Percentiles rank a stretch among this genome's conserved stretches.
Evolutionary conservation across 2,888 invertebrate genomes (phyloP).

Genomic region (Ophion ventricosus): DNA sequence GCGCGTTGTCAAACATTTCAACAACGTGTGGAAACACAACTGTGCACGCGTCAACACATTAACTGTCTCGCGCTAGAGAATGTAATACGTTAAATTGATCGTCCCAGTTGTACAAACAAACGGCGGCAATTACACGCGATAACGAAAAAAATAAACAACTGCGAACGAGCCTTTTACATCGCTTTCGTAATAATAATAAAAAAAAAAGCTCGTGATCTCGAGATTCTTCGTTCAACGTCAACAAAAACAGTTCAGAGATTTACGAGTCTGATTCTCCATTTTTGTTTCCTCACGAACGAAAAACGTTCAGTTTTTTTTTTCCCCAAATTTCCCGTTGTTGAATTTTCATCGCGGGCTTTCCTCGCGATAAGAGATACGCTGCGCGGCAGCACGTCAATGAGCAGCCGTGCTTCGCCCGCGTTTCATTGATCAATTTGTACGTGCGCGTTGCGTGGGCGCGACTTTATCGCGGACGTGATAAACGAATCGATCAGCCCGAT

Average conservation of each 20-base stretch:
- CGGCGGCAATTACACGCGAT: not conserved
- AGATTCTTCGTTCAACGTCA: not conserved
- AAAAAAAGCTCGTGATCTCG: not conserved
- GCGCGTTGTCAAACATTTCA: not conserved
- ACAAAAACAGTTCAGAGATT: not conserved
- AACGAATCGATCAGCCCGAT: not conserved
- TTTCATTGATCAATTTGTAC: conserved; percentile 8
- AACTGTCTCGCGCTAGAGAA: conserved; percentile 5
- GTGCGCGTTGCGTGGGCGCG: not conserved
- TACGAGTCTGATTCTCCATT: not conserved
- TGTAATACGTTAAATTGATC: conserved; percentile 45
- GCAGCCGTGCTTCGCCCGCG: not conserved
- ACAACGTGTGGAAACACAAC: not conserved
- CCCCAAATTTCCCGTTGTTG: not conserved
- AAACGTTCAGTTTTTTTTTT: not conserved
- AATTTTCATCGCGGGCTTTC: not conserved
- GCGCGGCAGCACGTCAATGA: conserved; percentile 5
- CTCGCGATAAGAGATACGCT: not conserved
- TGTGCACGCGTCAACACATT: conserved; percentile 4
- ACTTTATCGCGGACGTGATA: not conserved
- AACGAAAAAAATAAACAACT: not conserved
- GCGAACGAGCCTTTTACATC: not conserved
- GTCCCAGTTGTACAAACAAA: conserved; percentile 34
- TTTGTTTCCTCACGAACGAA: not conserved
- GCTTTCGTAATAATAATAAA: not conserved